These are phyloP conservation scores for human (Homo sapiens) DNA, from an alignment of 2,113 vertebrate genomes.

Conservation along the genomic window DNA sequence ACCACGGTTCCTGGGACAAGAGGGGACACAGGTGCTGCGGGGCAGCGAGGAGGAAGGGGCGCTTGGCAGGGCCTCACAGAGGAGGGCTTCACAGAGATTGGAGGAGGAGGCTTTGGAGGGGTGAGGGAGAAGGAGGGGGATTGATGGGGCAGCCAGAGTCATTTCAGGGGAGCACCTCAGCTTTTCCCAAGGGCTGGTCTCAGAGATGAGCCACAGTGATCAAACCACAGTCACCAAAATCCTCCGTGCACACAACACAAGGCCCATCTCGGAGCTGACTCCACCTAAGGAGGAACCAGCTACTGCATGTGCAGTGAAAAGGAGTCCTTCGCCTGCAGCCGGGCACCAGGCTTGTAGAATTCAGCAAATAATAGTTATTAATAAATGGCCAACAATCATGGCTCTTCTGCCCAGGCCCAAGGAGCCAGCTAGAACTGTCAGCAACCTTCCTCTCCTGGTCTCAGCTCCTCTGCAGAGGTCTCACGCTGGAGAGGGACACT, in stretches of 20 bases:
- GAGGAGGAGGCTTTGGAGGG: neutral
- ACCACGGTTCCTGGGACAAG: neutral
- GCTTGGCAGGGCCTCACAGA: neutral
- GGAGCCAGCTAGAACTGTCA: neutral
- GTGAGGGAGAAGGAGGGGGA: neutral
- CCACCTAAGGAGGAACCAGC: neutral
- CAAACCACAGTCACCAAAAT: accelerated
- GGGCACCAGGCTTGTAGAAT: neutral
- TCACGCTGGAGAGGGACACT: neutral
- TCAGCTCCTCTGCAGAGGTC: neutral
- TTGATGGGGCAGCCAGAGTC: neutral
- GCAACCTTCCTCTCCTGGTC: neutral
- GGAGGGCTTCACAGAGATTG: neutral
- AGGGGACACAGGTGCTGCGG: accelerated
- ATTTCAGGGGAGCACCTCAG: neutral
- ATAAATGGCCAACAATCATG: neutral
- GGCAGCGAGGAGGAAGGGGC: neutral
- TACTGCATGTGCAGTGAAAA: neutral
- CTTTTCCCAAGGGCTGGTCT: neutral
- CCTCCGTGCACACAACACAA: accelerated
- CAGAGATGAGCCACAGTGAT: accelerated
- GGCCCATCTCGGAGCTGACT: neutral
- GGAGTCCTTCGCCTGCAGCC: neutral
- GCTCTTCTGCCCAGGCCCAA: neutral
- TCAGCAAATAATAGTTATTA: neutral